These are phyloP conservation scores for Ancistrus triradiatus DNA, from an alignment of 2,113 vertebrate genomes.

Conservation along the genomic window DNA sequence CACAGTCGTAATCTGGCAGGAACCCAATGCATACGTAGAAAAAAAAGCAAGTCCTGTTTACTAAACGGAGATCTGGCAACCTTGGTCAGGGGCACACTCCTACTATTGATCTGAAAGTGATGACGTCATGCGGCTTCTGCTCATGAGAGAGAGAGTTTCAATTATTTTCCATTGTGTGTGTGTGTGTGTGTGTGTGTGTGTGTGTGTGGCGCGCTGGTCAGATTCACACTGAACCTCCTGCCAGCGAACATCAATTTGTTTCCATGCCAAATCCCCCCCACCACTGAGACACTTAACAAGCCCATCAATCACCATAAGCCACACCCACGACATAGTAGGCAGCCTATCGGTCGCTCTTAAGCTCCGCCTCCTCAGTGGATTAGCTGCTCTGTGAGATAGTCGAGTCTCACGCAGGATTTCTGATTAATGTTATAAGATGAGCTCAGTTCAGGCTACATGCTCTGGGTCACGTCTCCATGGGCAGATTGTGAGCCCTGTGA, in stretches of 20 bases:
- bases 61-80: too few species aligned
- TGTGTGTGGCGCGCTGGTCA: background rate
- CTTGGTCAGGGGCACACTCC: too few species aligned
- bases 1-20: background rate
- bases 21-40: too few species aligned
- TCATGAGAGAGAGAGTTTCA: background rate
- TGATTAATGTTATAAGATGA: too few species aligned
- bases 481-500: too few species aligned
- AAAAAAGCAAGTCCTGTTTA: too few species aligned
- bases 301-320: conserved; percentile 48
- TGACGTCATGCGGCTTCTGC: conserved; percentile 16
- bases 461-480: too few species aligned
- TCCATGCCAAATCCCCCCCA: conserved; percentile 8
- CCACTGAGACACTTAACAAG: conserved; percentile 48
- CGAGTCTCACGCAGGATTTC: too few species aligned
- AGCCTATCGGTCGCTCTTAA: conserved; percentile 47
- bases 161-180: background rate
- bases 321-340: conserved; percentile 21
- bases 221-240: conserved; percentile 14
- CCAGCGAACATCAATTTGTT: conserved; percentile 42
- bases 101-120: too few species aligned
- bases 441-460: conserved; percentile 32
- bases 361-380: conserved; percentile 47
- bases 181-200: conserved; percentile 2
- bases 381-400: background rate